Evolutionary conservation across 2,888 invertebrate genomes (phyloP).

Genomic region (Chymomyza fuscimana): DNA sequence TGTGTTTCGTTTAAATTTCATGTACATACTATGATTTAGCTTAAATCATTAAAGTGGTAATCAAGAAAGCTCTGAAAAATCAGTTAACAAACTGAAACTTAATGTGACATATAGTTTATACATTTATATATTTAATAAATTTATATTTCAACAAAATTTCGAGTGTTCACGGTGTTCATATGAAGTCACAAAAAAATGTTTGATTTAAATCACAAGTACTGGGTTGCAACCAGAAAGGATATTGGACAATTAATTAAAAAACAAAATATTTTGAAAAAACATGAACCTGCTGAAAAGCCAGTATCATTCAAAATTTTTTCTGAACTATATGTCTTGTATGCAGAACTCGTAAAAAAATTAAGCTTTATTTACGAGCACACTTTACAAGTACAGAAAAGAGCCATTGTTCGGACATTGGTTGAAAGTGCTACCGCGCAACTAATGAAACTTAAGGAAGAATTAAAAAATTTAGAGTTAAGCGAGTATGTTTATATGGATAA

Average conservation of each 20-base stretch:
- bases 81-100: slow-evolving; percentile 29
- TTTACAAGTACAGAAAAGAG: slow-evolving; percentile 77
- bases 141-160: neutral
- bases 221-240: slow-evolving; percentile 80
- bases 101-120: slow-evolving; percentile 35
- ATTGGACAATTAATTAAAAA: slow-evolving; percentile 77
- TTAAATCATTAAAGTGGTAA: slow-evolving; percentile 23
- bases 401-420: slow-evolving; percentile 65
- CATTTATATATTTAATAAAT: slow-evolving; percentile 6
- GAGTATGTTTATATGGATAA: slow-evolving; percentile 86
- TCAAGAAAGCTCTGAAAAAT: slow-evolving; percentile 38
- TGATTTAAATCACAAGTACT: slow-evolving; percentile 81
- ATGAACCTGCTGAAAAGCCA: slow-evolving; percentile 60
- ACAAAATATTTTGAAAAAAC: slow-evolving; percentile 75
- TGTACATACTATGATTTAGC: neutral
- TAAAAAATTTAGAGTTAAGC: slow-evolving; percentile 81
- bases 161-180: neutral
- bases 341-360: slow-evolving; percentile 75
- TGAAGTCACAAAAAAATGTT: slow-evolving; percentile 78
- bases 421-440: slow-evolving; percentile 78
- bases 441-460: slow-evolving; percentile 81
- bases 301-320: slow-evolving; percentile 73
- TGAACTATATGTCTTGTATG: slow-evolving; percentile 75
- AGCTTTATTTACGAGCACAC: slow-evolving; percentile 75
- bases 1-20: neutral